A percentile compares a stretch with the other conserved stretches of the same genome.
Conservation (phyloP, 2,113 vertebrate genomes). For the Mystacornis crossleyi region DNA sequence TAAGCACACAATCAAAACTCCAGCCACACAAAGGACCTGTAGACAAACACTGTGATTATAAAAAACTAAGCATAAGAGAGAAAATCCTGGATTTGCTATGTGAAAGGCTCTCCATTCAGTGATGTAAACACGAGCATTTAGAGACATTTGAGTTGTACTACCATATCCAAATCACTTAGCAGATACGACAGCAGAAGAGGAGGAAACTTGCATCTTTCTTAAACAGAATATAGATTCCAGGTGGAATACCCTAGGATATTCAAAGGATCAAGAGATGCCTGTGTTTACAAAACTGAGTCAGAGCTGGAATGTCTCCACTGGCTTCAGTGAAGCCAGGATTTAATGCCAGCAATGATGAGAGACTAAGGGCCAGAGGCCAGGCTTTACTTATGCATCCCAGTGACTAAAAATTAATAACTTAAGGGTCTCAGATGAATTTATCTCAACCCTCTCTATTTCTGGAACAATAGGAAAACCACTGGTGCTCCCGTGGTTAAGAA, state of each 20-base stretch:
- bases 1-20: neutral
- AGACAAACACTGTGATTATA: neutral
- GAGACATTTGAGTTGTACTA: neutral
- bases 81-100: neutral
- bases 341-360: neutral
- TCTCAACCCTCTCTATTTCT: neutral
- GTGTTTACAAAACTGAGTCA: neutral
- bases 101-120: neutral
- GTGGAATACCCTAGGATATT: neutral
- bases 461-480: neutral
- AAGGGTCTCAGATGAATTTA: neutral
- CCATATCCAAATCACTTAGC: neutral
- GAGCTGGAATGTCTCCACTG: neutral
- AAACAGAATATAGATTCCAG: neutral
- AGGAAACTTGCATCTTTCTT: neutral
- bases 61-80: neutral
- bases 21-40: neutral
- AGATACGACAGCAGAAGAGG: neutral
- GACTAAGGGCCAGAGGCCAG: neutral
- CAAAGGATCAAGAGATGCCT: neutral
- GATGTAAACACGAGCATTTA: neutral
- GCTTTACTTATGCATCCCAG: neutral
- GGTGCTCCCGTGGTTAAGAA: neutral
- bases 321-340: neutral
- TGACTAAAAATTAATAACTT: neutral